These are phyloP conservation scores for Drosophila parthenogenetica DNA, from an alignment of 2,888 invertebrate species.

Conservation along the genomic window DNA sequence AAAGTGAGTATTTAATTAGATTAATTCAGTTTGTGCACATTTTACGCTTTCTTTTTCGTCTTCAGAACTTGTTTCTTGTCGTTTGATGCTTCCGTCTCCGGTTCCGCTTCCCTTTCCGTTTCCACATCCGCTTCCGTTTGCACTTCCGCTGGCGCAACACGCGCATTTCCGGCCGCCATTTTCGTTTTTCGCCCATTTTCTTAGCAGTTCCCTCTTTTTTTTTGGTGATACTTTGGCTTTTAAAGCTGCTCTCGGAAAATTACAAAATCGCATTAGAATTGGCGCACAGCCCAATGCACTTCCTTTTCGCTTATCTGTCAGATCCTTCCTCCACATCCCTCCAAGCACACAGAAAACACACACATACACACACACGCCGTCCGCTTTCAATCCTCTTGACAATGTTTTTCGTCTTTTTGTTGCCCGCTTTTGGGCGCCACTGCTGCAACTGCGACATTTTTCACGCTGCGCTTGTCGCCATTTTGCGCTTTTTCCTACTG, in stretches of 20 bases:
- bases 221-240: conserved; percentile 39
- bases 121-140: conserved; percentile 47
- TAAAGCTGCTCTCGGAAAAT: conserved; percentile 62
- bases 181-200: conserved; percentile 36
- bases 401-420: conserved; percentile 28
- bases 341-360: background rate
- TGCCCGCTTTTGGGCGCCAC: conserved; percentile 39
- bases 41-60: conserved; percentile 48
- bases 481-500: conserved; percentile 19
- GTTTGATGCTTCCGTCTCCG: conserved; percentile 61
- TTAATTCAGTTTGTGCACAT: conserved; percentile 68
- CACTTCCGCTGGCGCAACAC: conserved; percentile 69
- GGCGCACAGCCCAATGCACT: conserved; percentile 84
- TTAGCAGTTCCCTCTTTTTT: conserved; percentile 13
- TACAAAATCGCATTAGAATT: conserved; percentile 84
- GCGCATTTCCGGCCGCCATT: conserved; percentile 69
- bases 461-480: conserved; percentile 37
- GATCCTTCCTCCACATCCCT: conserved; percentile 14
- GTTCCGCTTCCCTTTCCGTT: conserved; percentile 47
- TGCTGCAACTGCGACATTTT: conserved; percentile 47
- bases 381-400: conserved; percentile 16
- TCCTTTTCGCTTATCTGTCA: conserved; percentile 65
- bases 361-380: background rate
- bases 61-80: conserved; percentile 58
- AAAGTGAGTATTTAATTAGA: conserved; percentile 74